Base-by-base conservation (phyloP, 2,888 invertebrate species). In the Portevinia maculata region DNA sequence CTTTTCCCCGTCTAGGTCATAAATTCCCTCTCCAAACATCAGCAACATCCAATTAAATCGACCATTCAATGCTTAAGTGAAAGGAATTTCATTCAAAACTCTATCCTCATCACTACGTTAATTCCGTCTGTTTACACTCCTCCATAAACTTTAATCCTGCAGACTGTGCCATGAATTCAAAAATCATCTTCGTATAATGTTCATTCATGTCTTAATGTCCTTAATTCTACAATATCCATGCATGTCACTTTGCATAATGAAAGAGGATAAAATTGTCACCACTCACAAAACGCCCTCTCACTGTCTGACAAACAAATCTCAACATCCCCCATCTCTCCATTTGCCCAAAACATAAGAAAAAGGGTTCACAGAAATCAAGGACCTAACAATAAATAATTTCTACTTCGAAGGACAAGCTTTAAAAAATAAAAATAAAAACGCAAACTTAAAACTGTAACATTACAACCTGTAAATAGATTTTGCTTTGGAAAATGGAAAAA, bases 221-320 rank as follows among this genome's bases (percentile, higher is more conserved):
- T 39, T 17, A 28, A 64, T 50, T 8, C 50, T 9, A 39, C 9
- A 28, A 39, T 28, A 52, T 39, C 39, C 24, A 39, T 28, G 53
- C 53, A 53, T 53, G 67, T 32, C 44, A 53, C 53, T 32, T 32
- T 9, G 44, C 67, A 67, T 67, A 53, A 67, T 44, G 64, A 28
- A 52, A 64, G 34, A 11, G 50, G 64, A 48, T 64, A 50, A n/a
- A 64, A 21, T 13, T 44, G 15, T 34, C 19, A 53, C 15, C 24
- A 28, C 13, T 24, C n/a, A n/a, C n/a, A n/a, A n/a, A n/a, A n/a
- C 50, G n/a, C 13, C 13, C 13, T 13, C 4, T 4, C 37, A 3
- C 34, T 34, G 5, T 8, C 1, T 11, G n/a, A 15, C 34, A 15
- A 21, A 30, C 15, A 15, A 24, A 8, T 30, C 15, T 15, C 34